These are phyloP conservation scores for Perdix hodgsoniae DNA, from an alignment of 2,797 vertebrate genomes.

Conservation along the genomic window DNA sequence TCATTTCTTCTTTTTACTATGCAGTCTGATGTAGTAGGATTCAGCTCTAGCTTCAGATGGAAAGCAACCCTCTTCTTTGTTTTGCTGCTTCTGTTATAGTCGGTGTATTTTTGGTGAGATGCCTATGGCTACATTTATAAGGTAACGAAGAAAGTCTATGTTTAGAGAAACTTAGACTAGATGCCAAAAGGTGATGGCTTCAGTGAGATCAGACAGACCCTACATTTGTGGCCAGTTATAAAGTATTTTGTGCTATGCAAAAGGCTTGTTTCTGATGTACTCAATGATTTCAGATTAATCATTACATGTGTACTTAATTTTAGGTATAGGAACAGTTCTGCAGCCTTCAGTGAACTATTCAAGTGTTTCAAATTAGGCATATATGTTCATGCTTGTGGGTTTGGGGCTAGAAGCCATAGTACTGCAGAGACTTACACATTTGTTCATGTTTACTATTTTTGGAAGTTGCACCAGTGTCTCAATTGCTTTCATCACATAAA, in stretches of 20 bases:
- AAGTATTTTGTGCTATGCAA: neutral
- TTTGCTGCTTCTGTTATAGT: neutral
- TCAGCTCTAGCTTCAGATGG: neutral
- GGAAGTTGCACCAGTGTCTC: neutral
- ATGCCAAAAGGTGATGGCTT: neutral
- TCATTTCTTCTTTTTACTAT: neutral
- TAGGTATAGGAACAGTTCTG: neutral
- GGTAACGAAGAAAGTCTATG: neutral
- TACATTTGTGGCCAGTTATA: neutral
- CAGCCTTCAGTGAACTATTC: neutral
- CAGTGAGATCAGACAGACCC: neutral
- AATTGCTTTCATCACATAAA: neutral
- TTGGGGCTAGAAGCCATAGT: neutral
- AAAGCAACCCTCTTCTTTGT: neutral
- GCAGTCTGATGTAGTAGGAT: neutral
- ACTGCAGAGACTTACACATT: neutral
- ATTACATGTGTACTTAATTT: conserved; percentile 33
- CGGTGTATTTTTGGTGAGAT: neutral
- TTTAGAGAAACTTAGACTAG: neutral
- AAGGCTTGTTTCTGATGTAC: neutral
- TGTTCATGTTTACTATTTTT: conserved; percentile 14
- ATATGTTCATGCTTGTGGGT: neutral
- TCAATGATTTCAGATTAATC: neutral
- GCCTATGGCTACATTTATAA: neutral
- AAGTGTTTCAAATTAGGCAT: conserved; percentile 10